Evolutionary conservation across 2,797 vertebrate species (phyloP), one percentile per base, ranked within the genome.

Genomic region (Pantherophis alleghaniensis): DNA sequence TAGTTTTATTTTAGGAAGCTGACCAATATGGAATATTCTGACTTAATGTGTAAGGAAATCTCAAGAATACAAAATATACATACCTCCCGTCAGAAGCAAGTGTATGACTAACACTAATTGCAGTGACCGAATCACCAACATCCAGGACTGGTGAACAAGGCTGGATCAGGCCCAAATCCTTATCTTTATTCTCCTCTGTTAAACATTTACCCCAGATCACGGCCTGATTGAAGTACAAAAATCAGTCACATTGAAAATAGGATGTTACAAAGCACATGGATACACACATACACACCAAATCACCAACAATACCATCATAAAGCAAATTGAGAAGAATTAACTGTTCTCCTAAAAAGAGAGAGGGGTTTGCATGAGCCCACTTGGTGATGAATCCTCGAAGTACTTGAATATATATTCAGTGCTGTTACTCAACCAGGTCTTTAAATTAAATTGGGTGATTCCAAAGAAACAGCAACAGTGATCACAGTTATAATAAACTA

Each of bases 131-230:
- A 94, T 99, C 98, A 0, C 98, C 98, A 0, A 98, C 98, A 90
- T 99, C 99, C 96, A 99, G 97, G 88, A 98, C 94, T 3, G 98
- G 98, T 87, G 99, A 99, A 94, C 98, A 98, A 24, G 98, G 98
- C 56, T 97, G 97, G 28, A 99, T 89, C 87, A 94, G 95, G 90
- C 90, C 90, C 61, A 93, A 86, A 92, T 63, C 90, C 18, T 79
- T 96, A 2, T 96, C 95, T 6, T 97, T 96, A 89, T 94, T 94
- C 28, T 93, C 91, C 28, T 95, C 93, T 13, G 94, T 95, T 26
- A 96, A 95, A 79, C 98, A 98, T 0, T 97, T 97, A 5, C 99
- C 99, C 99, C 99, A 99, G 55, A 98, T 97, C 22, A 99, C 98
- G 89, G 99, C 98, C 99, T 99, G 94, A 26, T 96, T 92, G 60